Conservation (phyloP, 2,113 vertebrate species). For the Triplophysa rosa region DNA sequence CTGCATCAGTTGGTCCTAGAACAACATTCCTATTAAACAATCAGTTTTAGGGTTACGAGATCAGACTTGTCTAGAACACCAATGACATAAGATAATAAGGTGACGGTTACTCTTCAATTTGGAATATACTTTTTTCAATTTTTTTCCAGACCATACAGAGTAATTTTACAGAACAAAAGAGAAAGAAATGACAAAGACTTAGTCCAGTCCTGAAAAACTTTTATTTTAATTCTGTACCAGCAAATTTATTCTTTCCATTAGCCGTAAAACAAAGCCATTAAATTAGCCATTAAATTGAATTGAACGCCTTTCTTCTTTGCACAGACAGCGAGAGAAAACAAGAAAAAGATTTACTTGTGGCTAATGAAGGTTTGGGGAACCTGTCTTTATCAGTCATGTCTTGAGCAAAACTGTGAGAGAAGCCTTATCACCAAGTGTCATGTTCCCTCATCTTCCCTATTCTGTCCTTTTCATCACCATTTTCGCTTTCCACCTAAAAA, state of each 20-base stretch:
- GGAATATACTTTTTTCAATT: background rate
- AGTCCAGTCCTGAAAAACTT: conserved; percentile 42
- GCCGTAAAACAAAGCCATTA: conserved; percentile 49
- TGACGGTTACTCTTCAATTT: no score
- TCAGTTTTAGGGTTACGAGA: background rate
- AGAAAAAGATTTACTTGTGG: background rate
- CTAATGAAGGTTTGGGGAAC: conserved; percentile 7
- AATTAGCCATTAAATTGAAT: conserved; percentile 58
- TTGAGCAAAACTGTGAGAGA: conserved; percentile 54
- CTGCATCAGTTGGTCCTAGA: background rate
- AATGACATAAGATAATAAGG: background rate
- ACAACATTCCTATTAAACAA: background rate
- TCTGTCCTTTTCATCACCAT: conserved; percentile 28
- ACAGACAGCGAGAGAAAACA: background rate
- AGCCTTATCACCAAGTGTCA: conserved; percentile 51
- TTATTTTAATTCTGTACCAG: conserved; percentile 45
- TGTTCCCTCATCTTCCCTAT: conserved; percentile 5
- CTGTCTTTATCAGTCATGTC: conserved; percentile 67
- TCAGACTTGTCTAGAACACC: background rate
- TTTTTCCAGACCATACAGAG: background rate
- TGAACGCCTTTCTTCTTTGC: conserved; percentile 49
- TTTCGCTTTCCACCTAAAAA: conserved; percentile 38
- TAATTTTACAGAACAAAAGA: conserved; percentile 20
- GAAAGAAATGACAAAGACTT: no score
- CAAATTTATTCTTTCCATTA: conserved; percentile 60